Conservation (phyloP, 2,113 vertebrate species). For the Rhynchomys soricoides region DNA sequence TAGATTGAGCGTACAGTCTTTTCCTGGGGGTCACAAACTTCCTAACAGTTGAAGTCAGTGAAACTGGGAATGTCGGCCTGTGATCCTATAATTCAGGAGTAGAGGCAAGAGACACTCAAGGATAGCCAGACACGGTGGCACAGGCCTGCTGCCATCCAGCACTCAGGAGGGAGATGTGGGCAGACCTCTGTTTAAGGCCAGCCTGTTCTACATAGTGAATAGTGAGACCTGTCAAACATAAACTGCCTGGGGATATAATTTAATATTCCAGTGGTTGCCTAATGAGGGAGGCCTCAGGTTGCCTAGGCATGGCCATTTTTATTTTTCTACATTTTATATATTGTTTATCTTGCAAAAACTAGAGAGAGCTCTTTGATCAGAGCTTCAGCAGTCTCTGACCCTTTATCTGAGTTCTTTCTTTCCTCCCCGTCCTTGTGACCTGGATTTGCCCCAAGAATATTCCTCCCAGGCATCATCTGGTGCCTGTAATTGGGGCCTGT, state of each 20-base stretch:
- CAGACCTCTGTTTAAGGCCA: neutral
- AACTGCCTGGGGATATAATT: neutral
- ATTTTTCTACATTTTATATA: neutral
- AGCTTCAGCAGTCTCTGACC: neutral
- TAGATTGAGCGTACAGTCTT: neutral
- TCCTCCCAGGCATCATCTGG: neutral
- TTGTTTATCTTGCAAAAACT: neutral
- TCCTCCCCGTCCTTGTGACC: neutral
- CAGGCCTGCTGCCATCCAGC: neutral
- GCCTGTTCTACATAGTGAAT: neutral
- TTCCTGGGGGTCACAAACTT: neutral
- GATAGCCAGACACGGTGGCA: neutral
- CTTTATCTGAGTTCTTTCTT: neutral
- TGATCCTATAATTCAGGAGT: neutral
- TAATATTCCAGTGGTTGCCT: neutral
- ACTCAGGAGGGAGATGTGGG: neutral
- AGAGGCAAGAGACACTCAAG: neutral
- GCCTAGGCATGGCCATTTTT: neutral
- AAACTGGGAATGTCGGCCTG: neutral
- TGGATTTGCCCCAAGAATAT: neutral
- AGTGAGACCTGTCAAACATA: neutral
- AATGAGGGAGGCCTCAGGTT: neutral
- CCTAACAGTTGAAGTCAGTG: neutral
- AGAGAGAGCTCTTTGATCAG: neutral
- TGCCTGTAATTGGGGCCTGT: neutral